These are phyloP conservation scores for Agrotis puta DNA, from an alignment of 2,888 invertebrate genomes.

Conservation along the genomic window DNA sequence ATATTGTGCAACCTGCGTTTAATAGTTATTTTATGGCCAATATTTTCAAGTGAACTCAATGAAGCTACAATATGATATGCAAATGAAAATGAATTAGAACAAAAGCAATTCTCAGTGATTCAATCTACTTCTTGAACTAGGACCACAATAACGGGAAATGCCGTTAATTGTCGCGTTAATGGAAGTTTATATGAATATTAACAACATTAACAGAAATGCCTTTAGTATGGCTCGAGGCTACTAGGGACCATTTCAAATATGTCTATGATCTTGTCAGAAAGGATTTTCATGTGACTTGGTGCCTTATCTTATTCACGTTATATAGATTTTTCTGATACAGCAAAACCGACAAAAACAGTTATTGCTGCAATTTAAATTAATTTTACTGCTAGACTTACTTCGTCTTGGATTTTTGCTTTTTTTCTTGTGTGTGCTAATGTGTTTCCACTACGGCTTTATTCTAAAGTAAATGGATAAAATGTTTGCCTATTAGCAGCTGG, in stretches of 20 bases:
- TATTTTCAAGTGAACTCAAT: not conserved
- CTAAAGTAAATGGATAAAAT: slow-evolving; percentile 64
- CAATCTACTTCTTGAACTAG: too few relatives aligned
- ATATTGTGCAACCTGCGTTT: not conserved
- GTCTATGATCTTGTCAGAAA: not conserved
- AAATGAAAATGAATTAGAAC: slow-evolving; percentile 28
- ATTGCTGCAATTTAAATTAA: slow-evolving; percentile 11
- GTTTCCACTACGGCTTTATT: slow-evolving; percentile 58
- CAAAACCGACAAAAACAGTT: not conserved
- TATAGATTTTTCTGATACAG: slow-evolving; percentile 7
- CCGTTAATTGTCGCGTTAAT: too few relatives aligned
- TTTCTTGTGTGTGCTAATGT: slow-evolving; percentile 47
- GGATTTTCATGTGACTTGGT: not conserved
- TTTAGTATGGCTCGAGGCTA: too few relatives aligned
- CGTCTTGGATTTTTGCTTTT: slow-evolving; percentile 42
- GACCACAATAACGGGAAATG: too few relatives aligned
- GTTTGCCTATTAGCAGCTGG: slow-evolving; percentile 84
- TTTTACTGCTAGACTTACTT: slow-evolving; percentile 49
- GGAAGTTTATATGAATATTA: too few relatives aligned
- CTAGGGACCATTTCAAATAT: slow-evolving; percentile 4
- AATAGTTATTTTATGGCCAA: not conserved
- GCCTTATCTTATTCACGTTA: not conserved
- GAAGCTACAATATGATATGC: slow-evolving; percentile 22
- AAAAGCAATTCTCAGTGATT: slow-evolving; percentile 40
- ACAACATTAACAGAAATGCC: too few relatives aligned